A percentile compares a stretch with the other conserved stretches of the same genome.
Conservation (phyloP, 2,888 invertebrate species). For the Meiosimyza decipiens region DNA sequence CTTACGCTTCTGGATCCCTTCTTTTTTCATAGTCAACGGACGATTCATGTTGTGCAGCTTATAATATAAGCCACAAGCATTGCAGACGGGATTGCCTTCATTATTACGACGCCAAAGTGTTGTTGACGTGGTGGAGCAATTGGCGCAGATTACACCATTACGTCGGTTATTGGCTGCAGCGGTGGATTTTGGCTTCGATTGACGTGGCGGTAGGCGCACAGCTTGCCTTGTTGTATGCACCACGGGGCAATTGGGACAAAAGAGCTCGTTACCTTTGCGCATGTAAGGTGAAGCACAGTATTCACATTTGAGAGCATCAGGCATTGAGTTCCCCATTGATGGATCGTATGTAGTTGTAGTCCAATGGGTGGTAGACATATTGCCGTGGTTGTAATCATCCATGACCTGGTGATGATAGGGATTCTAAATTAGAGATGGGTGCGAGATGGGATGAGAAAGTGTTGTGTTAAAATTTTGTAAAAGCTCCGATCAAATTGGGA, state of each 20-base stretch:
- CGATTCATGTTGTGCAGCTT: constrained; percentile 75
- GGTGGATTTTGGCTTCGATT: constrained; percentile 61
- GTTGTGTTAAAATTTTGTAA: constrained; percentile 9
- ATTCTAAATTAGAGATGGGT: constrained; percentile 49
- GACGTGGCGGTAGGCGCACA: constrained; percentile 56
- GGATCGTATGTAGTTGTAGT: constrained; percentile 52
- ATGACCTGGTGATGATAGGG: constrained; percentile 62
- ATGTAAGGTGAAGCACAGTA: constrained; percentile 53
- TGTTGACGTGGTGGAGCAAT: constrained; percentile 75
- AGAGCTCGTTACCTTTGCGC: constrained; percentile 56
- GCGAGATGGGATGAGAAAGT: constrained; percentile 17
- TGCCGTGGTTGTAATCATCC: constrained; percentile 59
- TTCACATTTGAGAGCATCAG: constrained; percentile 57
- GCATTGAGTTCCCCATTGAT: constrained; percentile 44
- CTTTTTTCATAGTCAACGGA: constrained; percentile 98
- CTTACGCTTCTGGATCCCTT: constrained; percentile 97
- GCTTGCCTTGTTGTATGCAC: constrained; percentile 47
- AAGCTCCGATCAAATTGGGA: no score
- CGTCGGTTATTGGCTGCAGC: constrained; percentile 61
- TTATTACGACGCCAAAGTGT: constrained; percentile 89
- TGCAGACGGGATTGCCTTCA: constrained; percentile 87
- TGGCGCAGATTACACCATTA: constrained; percentile 70
- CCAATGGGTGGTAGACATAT: constrained; percentile 56
- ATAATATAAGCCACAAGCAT: constrained; percentile 76
- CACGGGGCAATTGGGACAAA: constrained; percentile 50